Base-by-base conservation (phyloP, 2,888 invertebrate species). In the Protodeltote pygarga region DNA sequence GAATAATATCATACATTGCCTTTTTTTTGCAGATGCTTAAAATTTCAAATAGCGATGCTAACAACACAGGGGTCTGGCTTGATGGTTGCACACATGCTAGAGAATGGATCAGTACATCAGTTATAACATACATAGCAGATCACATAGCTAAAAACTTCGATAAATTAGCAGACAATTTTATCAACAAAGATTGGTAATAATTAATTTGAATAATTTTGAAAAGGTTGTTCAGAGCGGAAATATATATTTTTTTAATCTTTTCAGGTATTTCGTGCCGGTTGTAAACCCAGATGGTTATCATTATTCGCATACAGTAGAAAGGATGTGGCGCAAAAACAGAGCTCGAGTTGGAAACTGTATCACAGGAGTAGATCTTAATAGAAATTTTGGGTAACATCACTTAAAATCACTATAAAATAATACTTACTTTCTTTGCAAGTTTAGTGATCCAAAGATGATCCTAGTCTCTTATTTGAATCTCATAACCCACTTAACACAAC, bases 281-380 rank as follows among this genome's bases (percentile, higher is more conserved):
- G 92, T 94, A 17, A 97, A 97, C 85, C 97, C 97, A 11, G 96
- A 98, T 78, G 97, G 98, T 2, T 98, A 98, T 81, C 95, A 96
- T 71, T 95, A 96, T 77, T 94, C 96, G 0, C 96, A 97, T 76
- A 94, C 93, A 0, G 89, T 86, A 8, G 96, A 97, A 74, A 93
- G 98, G 14, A 87, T 97, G 77, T 98, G 98, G 98, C 93, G 96
- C 14, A 96, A 96, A 75, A 96, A 95, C 71, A 92, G 96, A 51
- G 74, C 85, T 13, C 68, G 80, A 1, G 85, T 92, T 41, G 93
- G 93, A n/a, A 80, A 72, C 23, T 63, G 52, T 0, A 95, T 96
- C 63, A 74, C 73, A 3, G 97, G 97, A 5, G 95, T 95, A 0
- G 97, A 97, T 83, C 92, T 97, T 0, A 97, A 97, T 76, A 93